Evolutionary conservation across 2,888 invertebrate genomes (phyloP).

Genomic region (Orgyia antiqua): DNA sequence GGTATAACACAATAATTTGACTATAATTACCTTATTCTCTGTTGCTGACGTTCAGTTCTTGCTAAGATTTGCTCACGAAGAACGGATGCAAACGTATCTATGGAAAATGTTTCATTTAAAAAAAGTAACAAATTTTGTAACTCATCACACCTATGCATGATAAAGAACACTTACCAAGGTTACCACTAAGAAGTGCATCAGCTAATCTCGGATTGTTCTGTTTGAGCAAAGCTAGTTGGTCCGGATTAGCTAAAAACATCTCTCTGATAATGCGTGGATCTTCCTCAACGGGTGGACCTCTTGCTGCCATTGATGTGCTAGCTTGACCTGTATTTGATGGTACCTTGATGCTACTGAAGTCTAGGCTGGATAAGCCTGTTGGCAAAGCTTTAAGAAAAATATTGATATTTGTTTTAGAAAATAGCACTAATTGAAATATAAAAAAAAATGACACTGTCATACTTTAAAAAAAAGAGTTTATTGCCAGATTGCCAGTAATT

Average conservation of each 20-base stretch:
- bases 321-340: constrained; percentile 79
- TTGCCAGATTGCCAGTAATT: constrained; percentile 20
- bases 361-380: constrained; percentile 80
- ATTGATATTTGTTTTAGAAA: constrained; percentile 24
- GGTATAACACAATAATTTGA: no score
- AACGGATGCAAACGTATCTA: constrained; percentile 88
- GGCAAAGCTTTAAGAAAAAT: constrained; percentile 54
- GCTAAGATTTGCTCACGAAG: constrained; percentile 90
- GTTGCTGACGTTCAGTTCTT: constrained; percentile 89
- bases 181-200: constrained; percentile 92
- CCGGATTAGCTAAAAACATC: constrained; percentile 93
- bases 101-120: constrained; percentile 30
- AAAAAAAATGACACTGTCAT: not conserved
- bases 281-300: constrained; percentile 79
- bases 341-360: constrained; percentile 92
- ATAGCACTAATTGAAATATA: not conserved
- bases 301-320: constrained; percentile 53
- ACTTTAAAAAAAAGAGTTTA: constrained; percentile 10
- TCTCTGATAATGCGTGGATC: constrained; percentile 91
- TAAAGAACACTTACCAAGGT: constrained; percentile 78
- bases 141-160: not conserved
- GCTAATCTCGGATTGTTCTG: constrained; percentile 96
- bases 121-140: not conserved
- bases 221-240: constrained; percentile 91
- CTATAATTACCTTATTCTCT: constrained; percentile 84